phyloP scores from a whole-genome alignment of 1,140 invertebrate genomes.

The Leptonema lineaticorne region DNA sequence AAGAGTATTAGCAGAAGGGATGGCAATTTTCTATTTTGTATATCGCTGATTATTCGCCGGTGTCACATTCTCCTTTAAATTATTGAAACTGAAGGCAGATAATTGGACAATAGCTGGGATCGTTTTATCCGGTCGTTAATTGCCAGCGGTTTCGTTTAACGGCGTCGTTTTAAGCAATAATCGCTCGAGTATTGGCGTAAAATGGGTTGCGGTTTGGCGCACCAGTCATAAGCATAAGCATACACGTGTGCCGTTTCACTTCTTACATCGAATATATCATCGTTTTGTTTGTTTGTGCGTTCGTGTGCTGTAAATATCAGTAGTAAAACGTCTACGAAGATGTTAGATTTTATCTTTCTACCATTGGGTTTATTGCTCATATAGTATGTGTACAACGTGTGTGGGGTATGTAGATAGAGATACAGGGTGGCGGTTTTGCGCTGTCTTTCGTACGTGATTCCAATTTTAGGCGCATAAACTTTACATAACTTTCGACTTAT shows the following conservation, averaged over 20 bases:
- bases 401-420: too few relatives aligned
- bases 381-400: too few relatives aligned
- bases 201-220: background rate
- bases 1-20: too few relatives aligned
- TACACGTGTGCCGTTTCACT: background rate
- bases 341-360: conserved; percentile 7
- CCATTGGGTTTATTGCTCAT: background rate
- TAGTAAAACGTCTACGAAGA: background rate
- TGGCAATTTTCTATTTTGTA: background rate
- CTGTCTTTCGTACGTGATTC: too few relatives aligned
- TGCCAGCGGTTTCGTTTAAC: conserved; percentile 6
- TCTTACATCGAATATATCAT: too few relatives aligned
- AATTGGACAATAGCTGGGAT: background rate
- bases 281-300: background rate
- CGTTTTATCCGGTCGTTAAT: conserved; percentile 1
- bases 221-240: background rate
- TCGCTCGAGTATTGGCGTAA: background rate
- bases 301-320: background rate
- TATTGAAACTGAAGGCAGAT: conserved; percentile 2
- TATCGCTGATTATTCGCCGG: background rate
- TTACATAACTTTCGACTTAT: too few relatives aligned
- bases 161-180: conserved; percentile 7
- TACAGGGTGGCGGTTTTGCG: too few relatives aligned
- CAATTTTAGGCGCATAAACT: too few relatives aligned
- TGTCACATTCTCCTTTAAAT: background rate